Percentiles rank a stretch among this genome's conserved stretches.
Evolutionary conservation across 2,113 vertebrate species (phyloP).

Genomic region (Ciconia stormi): DNA sequence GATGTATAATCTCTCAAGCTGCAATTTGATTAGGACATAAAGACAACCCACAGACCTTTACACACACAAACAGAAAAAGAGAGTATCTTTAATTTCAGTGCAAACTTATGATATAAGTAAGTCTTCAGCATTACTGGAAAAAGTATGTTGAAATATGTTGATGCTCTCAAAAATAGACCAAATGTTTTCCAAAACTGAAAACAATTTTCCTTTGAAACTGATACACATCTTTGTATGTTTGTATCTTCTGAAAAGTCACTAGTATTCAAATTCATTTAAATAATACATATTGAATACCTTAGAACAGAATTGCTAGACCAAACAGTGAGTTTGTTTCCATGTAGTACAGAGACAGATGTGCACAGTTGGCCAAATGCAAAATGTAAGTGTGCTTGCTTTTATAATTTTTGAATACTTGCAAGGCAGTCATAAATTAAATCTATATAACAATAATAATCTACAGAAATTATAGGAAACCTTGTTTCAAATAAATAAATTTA

Average conservation of each 20-base stretch:
- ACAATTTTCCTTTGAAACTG: background rate
- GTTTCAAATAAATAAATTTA: background rate
- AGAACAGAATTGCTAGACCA: background rate
- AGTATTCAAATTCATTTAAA: background rate
- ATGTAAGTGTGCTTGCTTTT: background rate
- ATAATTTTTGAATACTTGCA: background rate
- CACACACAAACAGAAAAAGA: background rate
- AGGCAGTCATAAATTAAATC: background rate
- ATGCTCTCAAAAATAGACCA: background rate
- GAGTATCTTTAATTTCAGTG: background rate
- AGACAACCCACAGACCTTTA: background rate
- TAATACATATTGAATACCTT: background rate
- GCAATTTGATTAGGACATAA: background rate
- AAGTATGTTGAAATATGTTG: background rate
- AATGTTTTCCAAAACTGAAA: background rate
- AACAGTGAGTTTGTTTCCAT: background rate
- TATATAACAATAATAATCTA: background rate
- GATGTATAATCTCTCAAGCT: background rate
- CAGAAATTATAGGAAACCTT: background rate
- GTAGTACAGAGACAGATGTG: background rate
- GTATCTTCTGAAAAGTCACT: background rate
- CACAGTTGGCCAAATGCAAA: background rate
- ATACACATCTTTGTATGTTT: background rate
- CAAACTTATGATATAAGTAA: background rate
- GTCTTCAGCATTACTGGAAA: background rate